Evolutionary conservation across 2,113 vertebrate species (phyloP), one percentile per base, ranked within the genome.

Genomic region (Redunca redunca): DNA sequence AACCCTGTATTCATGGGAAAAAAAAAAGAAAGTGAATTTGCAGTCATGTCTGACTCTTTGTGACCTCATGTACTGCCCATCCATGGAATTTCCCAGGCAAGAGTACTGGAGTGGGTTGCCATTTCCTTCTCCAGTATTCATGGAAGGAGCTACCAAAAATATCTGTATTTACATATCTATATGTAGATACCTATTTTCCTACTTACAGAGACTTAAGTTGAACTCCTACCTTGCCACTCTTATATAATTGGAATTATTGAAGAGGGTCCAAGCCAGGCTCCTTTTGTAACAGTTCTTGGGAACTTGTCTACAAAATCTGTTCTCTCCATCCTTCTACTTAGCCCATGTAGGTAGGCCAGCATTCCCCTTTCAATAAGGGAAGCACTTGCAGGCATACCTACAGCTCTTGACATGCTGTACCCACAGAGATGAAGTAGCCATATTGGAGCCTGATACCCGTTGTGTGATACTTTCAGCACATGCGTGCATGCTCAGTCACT

Each of bases 101-200:
- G 67, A 40, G 36, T 40, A 71, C 67, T 40, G 36, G 11, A 23
- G n/a, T 71, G n/a, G 67, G n/a, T 71, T 71, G 67, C 67, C 36
- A 71, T 71, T 71, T 40, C 67, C 67, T 71, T 71, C 7, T 40
- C 67, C 67, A 40, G 1, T 82, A n/a, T n/a, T 82, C 4, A 43
- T 62, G 33, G 28, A 4, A 96, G 30, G 52, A 82, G 57, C 88
- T 78, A 77, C 67, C 87, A 33, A 74, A 95, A 95, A 81, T 33
- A 50, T 36, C 77, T 78, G 10, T 43, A 21, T 28, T 28, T 55
- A 7, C 19, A 23, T 71, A 71, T 60, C 28, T 67, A 8, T 5
- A 26, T n/a, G 25, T 46, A 15, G 67, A 71, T n/a, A 78, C 25
- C 74, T 46, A 46, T 28, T 78, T 78, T 78, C 74, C 25, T 78